Evolutionary conservation across 2,113 vertebrate genomes (phyloP), one percentile per base, ranked within the genome.

Genomic region (Neotragus moschatus): DNA sequence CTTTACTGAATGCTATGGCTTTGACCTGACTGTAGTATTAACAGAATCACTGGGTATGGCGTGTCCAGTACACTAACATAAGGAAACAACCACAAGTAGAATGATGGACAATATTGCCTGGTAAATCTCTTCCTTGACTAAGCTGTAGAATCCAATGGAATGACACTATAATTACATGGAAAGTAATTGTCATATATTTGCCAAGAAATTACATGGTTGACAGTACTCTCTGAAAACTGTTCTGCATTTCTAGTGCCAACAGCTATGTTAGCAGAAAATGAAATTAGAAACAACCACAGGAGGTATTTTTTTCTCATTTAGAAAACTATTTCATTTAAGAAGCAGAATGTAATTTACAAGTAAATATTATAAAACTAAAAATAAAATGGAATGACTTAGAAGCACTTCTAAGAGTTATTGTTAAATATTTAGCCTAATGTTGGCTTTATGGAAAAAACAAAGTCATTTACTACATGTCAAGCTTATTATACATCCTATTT

Each of bases 181-280:
- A 97, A 98, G 91, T 97, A 98, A 98, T 97, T 98, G 94, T 95
- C 96, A 91, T 96, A 88, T 98, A 98, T 98, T 98, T 97, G 97
- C 95, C 97, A 98, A 98, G 89, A 98, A 97, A 98, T 97, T 98
- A 97, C 96, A 96, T 97, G 97, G 97, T 93, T 97, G 98, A 97
- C 56, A 90, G 70, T 97, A 79, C 82, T 94, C 61, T 91, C 75
- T 87, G 93, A 98, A 98, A 98, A 98, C 91, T 87, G 86, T 61
- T 88, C 92, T 97, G 61, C 73, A 77, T 97, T 97, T 97, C 92
- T 84, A 96, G 85, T 98, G 94, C 97, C 96, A 98, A 96, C 60
- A 98, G 95, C 96, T 94, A 97, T 97, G 92, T 97, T 98, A 98
- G 94, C 92, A 98, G 96, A 98, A 96, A 97, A 90, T 95, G 88